Percentiles rank a stretch among this genome's conserved stretches.
These are phyloP conservation scores for Chironomus riparius DNA, from an alignment of 2,888 invertebrate genomes.

Conservation along the genomic window DNA sequence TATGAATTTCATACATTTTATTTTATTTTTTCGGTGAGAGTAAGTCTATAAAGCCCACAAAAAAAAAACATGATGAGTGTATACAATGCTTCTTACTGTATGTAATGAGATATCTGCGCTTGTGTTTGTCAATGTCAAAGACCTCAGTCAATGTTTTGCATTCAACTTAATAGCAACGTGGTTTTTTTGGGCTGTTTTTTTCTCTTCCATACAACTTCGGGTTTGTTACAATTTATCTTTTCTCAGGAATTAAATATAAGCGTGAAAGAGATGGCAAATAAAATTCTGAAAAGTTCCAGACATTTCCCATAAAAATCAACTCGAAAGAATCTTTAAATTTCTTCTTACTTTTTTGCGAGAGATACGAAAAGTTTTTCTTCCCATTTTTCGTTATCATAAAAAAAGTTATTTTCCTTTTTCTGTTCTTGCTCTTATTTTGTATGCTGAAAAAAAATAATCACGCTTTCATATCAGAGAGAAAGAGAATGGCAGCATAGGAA, in stretches of 20 bases:
- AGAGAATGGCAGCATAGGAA: too few relatives aligned
- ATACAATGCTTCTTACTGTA: too few relatives aligned
- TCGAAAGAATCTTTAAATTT: not conserved
- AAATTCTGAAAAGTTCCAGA: not conserved
- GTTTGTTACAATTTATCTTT: not conserved
- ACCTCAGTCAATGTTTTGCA: conserved; percentile 24
- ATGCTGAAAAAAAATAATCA: too few relatives aligned
- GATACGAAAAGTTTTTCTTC: not conserved
- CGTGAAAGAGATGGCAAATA: not conserved
- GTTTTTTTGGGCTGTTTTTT: conserved; percentile 11
- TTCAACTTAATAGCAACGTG: conserved; percentile 20
- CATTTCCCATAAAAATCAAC: conserved; percentile 25
- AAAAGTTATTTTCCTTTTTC: not conserved
- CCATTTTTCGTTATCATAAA: not conserved
- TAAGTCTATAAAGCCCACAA: not conserved
- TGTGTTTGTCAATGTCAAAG: conserved; percentile 26
- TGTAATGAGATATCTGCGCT: not conserved
- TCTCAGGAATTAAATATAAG: not conserved
- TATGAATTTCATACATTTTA: too few relatives aligned
- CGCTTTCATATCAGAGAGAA: too few relatives aligned
- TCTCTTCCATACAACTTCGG: not conserved
- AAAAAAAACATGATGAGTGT: not conserved
- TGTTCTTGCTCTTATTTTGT: too few relatives aligned
- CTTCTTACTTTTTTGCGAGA: not conserved
- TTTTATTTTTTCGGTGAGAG: too few relatives aligned